phyloP scores from a whole-genome alignment of 2,797 vertebrate species.

The Australoheros facetus region DNA sequence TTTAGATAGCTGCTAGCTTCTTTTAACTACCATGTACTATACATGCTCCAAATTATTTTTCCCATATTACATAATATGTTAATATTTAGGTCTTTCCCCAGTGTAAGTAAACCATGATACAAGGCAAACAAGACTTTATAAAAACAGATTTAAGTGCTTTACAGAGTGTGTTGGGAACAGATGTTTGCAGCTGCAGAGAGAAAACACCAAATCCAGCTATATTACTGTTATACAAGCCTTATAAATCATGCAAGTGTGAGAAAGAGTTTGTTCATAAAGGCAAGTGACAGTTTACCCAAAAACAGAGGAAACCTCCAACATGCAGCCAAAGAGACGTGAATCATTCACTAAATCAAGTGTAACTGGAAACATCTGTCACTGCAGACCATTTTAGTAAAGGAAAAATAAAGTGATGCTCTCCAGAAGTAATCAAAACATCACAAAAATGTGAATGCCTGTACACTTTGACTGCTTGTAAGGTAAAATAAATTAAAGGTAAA shows the following conservation, averaged over 20 bases:
- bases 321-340: not conserved
- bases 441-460: not conserved
- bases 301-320: not conserved
- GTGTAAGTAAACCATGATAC: not conserved
- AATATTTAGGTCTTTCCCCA: not conserved
- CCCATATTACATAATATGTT: not conserved
- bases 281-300: not conserved
- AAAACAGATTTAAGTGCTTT: conserved; percentile 19
- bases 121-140: not conserved
- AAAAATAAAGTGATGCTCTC: not conserved
- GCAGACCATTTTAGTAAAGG: not conserved
- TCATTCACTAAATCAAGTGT: not conserved
- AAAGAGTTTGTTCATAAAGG: not conserved
- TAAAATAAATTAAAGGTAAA: no score
- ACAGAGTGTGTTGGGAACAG: not conserved
- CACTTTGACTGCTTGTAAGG: not conserved
- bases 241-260: not conserved
- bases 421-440: not conserved
- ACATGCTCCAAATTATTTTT: not conserved
- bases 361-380: conserved; percentile 34
- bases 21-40: not conserved
- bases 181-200: not conserved
- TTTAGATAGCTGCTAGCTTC: not conserved
- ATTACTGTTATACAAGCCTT: conserved; percentile 29
- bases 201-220: not conserved